These are phyloP conservation scores for Tipula helvola DNA, from an alignment of 2,888 invertebrate species.

Conservation along the genomic window DNA sequence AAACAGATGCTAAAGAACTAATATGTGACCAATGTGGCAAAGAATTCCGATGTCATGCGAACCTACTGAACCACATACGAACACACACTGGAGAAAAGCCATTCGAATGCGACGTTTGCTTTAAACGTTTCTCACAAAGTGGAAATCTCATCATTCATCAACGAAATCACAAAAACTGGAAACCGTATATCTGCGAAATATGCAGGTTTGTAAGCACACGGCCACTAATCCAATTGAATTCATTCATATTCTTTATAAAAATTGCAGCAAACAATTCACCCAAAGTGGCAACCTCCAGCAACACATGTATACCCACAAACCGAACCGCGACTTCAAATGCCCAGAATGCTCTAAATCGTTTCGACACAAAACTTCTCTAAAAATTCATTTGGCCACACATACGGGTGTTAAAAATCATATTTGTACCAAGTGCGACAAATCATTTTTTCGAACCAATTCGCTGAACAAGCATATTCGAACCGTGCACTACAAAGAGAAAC, in stretches of 20 bases:
- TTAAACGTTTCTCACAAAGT: slow-evolving; percentile 5
- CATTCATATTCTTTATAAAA: not conserved
- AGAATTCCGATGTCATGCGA: not conserved
- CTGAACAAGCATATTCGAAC: not conserved
- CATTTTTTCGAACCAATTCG: not conserved
- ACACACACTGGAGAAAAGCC: slow-evolving; percentile 6
- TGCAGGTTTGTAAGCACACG: not conserved
- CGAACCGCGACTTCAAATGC: not conserved
- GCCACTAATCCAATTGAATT: not conserved
- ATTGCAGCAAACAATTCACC: not conserved
- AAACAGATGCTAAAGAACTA: not conserved
- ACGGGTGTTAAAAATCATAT: not conserved
- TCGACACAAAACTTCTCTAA: not conserved
- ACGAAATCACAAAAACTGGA: not conserved
- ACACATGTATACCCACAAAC: not conserved
- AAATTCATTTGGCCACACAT: not conserved
- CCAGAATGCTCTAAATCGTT: not conserved
- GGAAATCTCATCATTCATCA: not conserved
- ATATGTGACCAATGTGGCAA: not conserved
- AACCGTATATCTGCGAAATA: not conserved
- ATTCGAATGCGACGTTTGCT: not conserved
- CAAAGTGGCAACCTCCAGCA: not conserved
- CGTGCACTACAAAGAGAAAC: not conserved
- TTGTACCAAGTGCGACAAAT: not conserved
- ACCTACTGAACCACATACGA: not conserved